Evolutionary conservation across 1,140 invertebrate species (phyloP).

Genomic region (Trichonephila clavata): DNA sequence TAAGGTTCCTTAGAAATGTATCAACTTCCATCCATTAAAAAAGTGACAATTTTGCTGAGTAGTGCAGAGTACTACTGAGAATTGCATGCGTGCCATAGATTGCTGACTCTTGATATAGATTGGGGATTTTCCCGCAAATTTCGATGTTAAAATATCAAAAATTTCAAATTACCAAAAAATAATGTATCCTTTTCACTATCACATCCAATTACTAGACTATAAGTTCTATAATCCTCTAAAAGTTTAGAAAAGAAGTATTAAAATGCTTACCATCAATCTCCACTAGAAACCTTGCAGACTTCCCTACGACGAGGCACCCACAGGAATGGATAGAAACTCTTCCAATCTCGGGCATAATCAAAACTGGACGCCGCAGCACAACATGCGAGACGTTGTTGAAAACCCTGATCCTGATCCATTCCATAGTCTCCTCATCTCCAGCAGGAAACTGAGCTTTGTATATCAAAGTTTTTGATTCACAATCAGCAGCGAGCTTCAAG

Average conservation of each 20-base stretch:
- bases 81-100: too few relatives aligned
- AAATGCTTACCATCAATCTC: slow-evolving; percentile 33
- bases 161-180: too few relatives aligned
- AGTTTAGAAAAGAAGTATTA: neutral
- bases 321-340: neutral
- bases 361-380: neutral
- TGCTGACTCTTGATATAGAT: too few relatives aligned
- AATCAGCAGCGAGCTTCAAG: neutral
- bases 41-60: too few relatives aligned
- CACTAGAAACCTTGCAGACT: neutral
- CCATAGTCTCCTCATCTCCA: too few relatives aligned
- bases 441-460: neutral
- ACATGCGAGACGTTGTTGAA: slow-evolving; percentile 44
- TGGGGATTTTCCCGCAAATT: too few relatives aligned
- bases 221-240: neutral
- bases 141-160: too few relatives aligned
- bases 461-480: neutral
- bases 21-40: too few relatives aligned
- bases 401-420: slow-evolving; percentile 11
- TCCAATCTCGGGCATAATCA: slow-evolving; percentile 7
- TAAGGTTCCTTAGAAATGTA: too few relatives aligned
- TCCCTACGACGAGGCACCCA: neutral
- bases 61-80: too few relatives aligned
- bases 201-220: too few relatives aligned
- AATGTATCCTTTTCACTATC: too few relatives aligned